phyloP scores from a whole-genome alignment of 2,888 invertebrate species.

The Heliconius aoede region DNA sequence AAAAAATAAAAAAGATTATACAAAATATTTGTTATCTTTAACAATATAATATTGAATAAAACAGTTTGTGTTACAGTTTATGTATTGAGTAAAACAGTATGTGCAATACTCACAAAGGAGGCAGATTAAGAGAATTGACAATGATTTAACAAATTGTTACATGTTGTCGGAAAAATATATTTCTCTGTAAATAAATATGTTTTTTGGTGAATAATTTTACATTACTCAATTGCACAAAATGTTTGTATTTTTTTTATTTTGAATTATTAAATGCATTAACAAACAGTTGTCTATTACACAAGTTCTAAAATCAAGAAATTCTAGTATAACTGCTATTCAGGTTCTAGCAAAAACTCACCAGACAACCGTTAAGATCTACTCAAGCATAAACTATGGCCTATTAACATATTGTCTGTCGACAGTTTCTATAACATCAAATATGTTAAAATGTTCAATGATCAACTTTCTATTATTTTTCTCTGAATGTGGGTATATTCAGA shows the following conservation, averaged over 20 bases:
- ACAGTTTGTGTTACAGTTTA: too few species aligned
- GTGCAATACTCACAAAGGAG: neutral
- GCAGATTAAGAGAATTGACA: neutral
- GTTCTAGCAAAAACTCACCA: slow-evolving; percentile 52
- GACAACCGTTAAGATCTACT: slow-evolving; percentile 60
- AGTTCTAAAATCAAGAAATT: slow-evolving; percentile 53
- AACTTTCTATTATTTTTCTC: slow-evolving; percentile 61
- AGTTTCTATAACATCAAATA: slow-evolving; percentile 36
- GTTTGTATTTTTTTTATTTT: too few species aligned
- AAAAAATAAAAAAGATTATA: neutral
- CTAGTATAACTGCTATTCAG: slow-evolving; percentile 59
- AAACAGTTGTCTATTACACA: slow-evolving; percentile 42
- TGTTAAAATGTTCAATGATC: slow-evolving; percentile 28
- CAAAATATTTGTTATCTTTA: neutral
- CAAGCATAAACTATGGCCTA: slow-evolving; percentile 63
- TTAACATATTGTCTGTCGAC: slow-evolving; percentile 57
- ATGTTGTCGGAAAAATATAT: neutral
- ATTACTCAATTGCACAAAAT: too few species aligned
- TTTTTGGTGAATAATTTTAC: too few species aligned
- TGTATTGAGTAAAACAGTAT: neutral
- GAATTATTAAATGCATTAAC: neutral
- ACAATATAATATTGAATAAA: neutral
- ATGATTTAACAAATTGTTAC: neutral
- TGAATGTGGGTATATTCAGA: slow-evolving; percentile 53
- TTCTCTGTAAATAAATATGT: too few species aligned